These are phyloP conservation scores for Aldrovandia affinis DNA, from an alignment of 2,797 vertebrate genomes.

Conservation along the genomic window DNA sequence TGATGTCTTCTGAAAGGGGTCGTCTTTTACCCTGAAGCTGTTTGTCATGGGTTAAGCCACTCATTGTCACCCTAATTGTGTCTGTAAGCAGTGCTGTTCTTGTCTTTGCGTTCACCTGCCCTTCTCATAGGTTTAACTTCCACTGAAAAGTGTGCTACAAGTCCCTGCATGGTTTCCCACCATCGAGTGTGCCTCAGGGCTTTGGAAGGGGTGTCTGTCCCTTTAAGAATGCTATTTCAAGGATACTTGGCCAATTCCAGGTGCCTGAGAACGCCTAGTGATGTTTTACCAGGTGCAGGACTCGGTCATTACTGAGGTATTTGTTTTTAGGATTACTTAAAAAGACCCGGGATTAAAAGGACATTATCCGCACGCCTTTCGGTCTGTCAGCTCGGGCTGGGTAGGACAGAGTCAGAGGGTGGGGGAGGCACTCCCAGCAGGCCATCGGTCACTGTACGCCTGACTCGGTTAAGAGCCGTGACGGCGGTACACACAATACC, in stretches of 20 bases:
- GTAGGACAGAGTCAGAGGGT: background rate
- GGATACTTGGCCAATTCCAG: constrained; percentile 45
- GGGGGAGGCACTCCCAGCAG: background rate
- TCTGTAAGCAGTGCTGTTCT: background rate
- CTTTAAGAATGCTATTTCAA: constrained; percentile 23
- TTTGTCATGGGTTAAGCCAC: constrained; percentile 13
- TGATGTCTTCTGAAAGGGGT: background rate
- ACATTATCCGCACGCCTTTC: constrained; percentile 43
- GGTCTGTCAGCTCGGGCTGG: constrained; percentile 54
- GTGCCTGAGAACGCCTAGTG: constrained; percentile 65
- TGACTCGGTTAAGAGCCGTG: background rate
- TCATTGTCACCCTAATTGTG: background rate
- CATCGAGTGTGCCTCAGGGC: background rate
- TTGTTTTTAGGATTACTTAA: constrained; percentile 78
- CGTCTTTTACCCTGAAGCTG: background rate
- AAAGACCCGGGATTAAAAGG: constrained; percentile 57
- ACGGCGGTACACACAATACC: background rate
- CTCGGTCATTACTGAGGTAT: constrained; percentile 76
- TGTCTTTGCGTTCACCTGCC: background rate
- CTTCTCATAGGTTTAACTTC: background rate
- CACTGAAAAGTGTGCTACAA: constrained; percentile 12
- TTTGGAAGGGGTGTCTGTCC: constrained; percentile 6
- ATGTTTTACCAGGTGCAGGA: constrained; percentile 78
- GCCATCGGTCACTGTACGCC: background rate
- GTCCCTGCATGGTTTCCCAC: constrained; percentile 8